Percentiles rank a stretch among this genome's conserved stretches.
Conservation (phyloP, 2,797 vertebrate genomes). For the Enteromius trimaculatus region DNA sequence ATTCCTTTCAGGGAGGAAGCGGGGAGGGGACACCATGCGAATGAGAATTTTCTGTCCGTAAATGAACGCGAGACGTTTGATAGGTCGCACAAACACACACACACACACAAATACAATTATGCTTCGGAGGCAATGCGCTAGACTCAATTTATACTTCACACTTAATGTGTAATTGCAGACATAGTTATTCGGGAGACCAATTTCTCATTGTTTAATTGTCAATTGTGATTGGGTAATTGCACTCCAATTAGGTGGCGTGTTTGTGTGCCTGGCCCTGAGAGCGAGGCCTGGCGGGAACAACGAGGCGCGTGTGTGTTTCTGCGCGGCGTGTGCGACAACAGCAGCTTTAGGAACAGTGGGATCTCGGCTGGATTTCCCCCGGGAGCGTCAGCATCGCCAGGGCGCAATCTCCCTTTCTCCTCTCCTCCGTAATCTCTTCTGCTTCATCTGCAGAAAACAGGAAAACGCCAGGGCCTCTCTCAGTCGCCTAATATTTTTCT, state of each 20-base stretch:
- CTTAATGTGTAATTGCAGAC: conserved; percentile 66
- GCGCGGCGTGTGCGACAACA: conserved; percentile 39
- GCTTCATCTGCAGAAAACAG: conserved; percentile 56
- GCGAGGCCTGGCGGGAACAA: conserved; percentile 37
- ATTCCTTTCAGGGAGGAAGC: conserved; percentile 62
- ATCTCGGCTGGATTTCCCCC: conserved; percentile 53
- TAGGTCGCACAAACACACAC: conserved; percentile 42
- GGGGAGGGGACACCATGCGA: conserved; percentile 61
- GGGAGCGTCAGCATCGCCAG: conserved; percentile 41
- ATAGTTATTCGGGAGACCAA: conserved; percentile 62
- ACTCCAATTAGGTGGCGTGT: conserved; percentile 58
- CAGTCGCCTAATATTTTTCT: background rate
- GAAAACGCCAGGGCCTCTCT: conserved; percentile 55
- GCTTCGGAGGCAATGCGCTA: conserved; percentile 48
- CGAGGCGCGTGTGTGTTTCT: conserved; percentile 49
- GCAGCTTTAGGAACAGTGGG: conserved; percentile 46
- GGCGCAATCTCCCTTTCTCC: conserved; percentile 45
- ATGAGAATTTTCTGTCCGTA: conserved; percentile 80
- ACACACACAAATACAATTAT: conserved; percentile 49
- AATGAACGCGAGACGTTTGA: conserved; percentile 66
- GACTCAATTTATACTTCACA: conserved; percentile 65
- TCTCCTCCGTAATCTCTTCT: conserved; percentile 48
- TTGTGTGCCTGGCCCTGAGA: conserved; percentile 50
- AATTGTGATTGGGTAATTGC: conserved; percentile 68
- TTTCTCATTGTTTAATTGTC: conserved; percentile 67